Base-by-base conservation (phyloP, 2,888 invertebrate species). In the Unio delphinus region DNA sequence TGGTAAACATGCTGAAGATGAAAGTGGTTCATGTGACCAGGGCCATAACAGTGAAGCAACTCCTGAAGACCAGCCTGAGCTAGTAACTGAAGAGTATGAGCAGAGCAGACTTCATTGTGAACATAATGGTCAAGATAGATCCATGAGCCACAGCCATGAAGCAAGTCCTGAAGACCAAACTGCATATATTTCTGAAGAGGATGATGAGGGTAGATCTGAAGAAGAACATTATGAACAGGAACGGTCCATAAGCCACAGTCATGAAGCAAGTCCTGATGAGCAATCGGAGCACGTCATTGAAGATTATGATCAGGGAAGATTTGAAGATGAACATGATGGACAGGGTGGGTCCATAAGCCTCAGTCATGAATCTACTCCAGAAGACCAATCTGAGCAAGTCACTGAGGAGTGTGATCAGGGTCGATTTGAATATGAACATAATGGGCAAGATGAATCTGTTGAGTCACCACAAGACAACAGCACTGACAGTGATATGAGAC, bases 391-490 rank as follows among this genome's bases (percentile, higher is more conserved):
- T 26, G 72, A 70, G 4, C 73, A 69, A 55, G 77, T 76, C 56
- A 74, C 74, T 63, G 79, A 82, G 64, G 86, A 86, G 45, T 84
- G 81, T 67, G 82, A 84, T 17, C 82, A 75, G 4, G 69, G 69
- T 60, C 71, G 72, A 45, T 45, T 34, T 68, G 75, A 71, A 17
- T 75, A 75, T 64, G 75, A 78, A 61, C 72, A 73, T 64, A 58
- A 28, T 18, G 68, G 65, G 54, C 68, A 69, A 18, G 72, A 74
- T 55, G 67, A 67, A 20, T 20, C 65, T 17, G 57, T 58, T 23
- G 69, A 65, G 20, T 56, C 55, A 30, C 45, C 56, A 8, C 61
- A 65, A 45, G 55, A 54, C 15, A 20, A 54, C 18, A n/a, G 57
- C 23, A 34, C 57, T 60, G 64, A 64, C 7, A 62, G 55, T 30